Base-by-base conservation (phyloP, 2,113 vertebrate species). In the Felis chaus region DNA sequence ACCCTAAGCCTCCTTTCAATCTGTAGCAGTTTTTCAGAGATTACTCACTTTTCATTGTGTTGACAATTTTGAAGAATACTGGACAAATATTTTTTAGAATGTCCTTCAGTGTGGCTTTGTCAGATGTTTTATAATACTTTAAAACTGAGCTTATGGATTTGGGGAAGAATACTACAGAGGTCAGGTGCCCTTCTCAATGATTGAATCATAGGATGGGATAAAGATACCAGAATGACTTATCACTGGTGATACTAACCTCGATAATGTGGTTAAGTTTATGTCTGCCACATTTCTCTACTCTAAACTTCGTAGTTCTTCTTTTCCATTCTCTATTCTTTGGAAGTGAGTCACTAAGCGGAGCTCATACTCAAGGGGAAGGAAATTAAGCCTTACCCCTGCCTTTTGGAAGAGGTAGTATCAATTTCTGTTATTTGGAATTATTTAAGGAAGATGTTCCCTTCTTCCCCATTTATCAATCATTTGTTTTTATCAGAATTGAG, bases 271-370 rank as follows among this genome's bases (percentile, higher is more conserved):
- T 39, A 86, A 65, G 23, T 29, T 78, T 89, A 19, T 61, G 29
- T 76, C 31, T 78, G 10, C 36, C 29, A 89, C 11, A 16, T 92
- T 79, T 84, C 55, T 94, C 12, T 87, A 14, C 50, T 41, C 4
- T 81, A 85, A 94, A 87, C 13, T 39, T 78, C 15, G 10, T 45
- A 5, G 80, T 86, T 96, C 86, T 80, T 25, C 82, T 95, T 93
- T 92, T 55, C 19, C 18, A 39, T 78, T 94, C 41, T 31, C 31
- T 82, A 0, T 85, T 92, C 14, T 89, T 82, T 92, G 69, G 69
- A 84, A 79, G 74, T 53, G 85, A 73, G n/a, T 71, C 45, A 94
- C 33, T 48, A 74, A 68, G 13, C 76, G 27, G 18, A 69, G 73
- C 48, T 78, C 27, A 14, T 76, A 86, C 12, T 92, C 33, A 85